phyloP scores from a whole-genome alignment of 2,888 invertebrate species.

The Erpobdella octoculata region DNA sequence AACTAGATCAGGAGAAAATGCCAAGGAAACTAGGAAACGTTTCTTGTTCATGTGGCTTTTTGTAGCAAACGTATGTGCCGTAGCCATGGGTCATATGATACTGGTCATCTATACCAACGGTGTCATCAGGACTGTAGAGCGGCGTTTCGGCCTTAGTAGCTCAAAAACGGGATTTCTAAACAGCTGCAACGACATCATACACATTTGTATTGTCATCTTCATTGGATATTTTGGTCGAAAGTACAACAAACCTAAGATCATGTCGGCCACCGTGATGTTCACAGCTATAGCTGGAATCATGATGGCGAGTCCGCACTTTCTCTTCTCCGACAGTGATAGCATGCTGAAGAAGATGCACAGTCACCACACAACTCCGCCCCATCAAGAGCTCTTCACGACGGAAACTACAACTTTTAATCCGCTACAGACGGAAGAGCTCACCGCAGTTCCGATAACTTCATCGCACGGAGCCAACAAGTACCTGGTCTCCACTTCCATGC shows the following conservation, averaged over 20 bases:
- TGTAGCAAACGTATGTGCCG: slow-evolving; percentile 27
- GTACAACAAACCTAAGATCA: slow-evolving; percentile 35
- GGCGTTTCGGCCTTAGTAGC: slow-evolving; percentile 35
- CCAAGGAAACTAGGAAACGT: neutral
- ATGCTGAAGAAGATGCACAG: no score
- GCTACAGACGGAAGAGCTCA: neutral
- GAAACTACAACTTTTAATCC: no score
- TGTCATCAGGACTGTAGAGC: slow-evolving; percentile 36
- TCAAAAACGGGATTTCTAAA: slow-evolving; percentile 33
- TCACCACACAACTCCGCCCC: neutral
- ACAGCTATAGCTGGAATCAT: slow-evolving; percentile 32
- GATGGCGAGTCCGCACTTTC: slow-evolving; percentile 35
- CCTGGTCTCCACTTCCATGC: neutral
- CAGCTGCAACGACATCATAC: slow-evolving; percentile 34
- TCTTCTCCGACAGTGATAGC: slow-evolving; percentile 17
- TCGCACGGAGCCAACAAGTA: neutral
- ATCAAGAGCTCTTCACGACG: neutral
- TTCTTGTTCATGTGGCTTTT: slow-evolving; percentile 27
- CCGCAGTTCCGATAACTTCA: neutral
- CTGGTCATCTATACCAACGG: slow-evolving; percentile 31
- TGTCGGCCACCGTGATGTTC: slow-evolving; percentile 31
- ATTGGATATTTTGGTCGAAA: slow-evolving; percentile 36
- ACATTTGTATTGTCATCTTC: slow-evolving; percentile 35
- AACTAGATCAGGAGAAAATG: neutral
- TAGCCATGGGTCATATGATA: slow-evolving; percentile 24